phyloP scores from a whole-genome alignment of 2,888 invertebrate species.

The Drosophila seclusa region DNA sequence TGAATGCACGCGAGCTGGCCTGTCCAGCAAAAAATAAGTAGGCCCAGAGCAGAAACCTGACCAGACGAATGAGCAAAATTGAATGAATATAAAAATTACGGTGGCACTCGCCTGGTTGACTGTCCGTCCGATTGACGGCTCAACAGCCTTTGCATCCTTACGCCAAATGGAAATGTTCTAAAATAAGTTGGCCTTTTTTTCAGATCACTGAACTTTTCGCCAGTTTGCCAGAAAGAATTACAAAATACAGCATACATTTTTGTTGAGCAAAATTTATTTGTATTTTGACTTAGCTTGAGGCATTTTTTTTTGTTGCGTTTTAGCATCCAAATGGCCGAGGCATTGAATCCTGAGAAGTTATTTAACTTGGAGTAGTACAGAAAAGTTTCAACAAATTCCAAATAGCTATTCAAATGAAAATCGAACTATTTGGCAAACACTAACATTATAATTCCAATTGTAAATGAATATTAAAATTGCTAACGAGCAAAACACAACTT shows the following conservation, averaged over 20 bases:
- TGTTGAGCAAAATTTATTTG: constrained; percentile 74
- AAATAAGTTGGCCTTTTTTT: constrained; percentile 78
- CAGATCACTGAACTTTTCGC: constrained; percentile 75
- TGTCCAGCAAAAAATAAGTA: background rate
- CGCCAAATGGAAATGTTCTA: constrained; percentile 63
- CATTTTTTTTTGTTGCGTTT: constrained; percentile 24
- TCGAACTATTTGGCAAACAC: constrained; percentile 8
- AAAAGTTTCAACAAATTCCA: constrained; percentile 24
- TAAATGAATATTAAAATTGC: background rate
- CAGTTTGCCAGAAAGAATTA: constrained; percentile 25
- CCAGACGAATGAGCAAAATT: constrained; percentile 74
- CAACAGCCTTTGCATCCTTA: constrained; percentile 18
- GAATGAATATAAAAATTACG: constrained; percentile 81
- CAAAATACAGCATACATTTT: constrained; percentile 41
- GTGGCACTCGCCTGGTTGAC: constrained; percentile 48
- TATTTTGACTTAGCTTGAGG: constrained; percentile 64
- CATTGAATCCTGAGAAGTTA: constrained; percentile 26
- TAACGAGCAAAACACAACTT: background rate
- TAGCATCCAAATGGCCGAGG: constrained; percentile 48
- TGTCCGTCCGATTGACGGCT: constrained; percentile 4
- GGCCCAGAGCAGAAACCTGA: constrained; percentile 28
- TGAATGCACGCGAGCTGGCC: constrained; percentile 44
- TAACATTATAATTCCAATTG: background rate
- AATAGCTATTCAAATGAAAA: constrained; percentile 4
- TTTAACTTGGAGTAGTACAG: background rate